Conservation (phyloP, 2,113 vertebrate species). For the Syngnathus typhle region DNA sequence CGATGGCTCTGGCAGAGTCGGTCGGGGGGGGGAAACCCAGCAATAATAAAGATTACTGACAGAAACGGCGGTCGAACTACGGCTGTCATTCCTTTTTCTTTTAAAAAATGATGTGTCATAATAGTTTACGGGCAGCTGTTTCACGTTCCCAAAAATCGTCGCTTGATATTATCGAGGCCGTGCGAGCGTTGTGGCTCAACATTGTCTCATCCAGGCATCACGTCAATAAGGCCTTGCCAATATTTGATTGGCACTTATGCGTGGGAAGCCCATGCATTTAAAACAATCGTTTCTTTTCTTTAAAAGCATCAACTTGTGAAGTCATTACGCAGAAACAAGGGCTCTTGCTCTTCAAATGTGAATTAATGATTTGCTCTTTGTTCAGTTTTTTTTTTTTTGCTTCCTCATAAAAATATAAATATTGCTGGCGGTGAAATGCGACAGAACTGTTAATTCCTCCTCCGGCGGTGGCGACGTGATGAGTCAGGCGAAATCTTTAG, state of each 20-base stretch:
- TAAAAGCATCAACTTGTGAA: constrained; percentile 10
- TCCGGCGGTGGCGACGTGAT: constrained; percentile 21
- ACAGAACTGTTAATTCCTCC: constrained; percentile 35
- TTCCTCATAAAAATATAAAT: neutral
- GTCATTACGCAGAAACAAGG: constrained; percentile 19
- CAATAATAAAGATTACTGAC: constrained; percentile 48
- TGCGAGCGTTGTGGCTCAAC: constrained; percentile 44
- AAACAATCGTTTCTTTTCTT: neutral
- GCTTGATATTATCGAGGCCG: constrained; percentile 57
- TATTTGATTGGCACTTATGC: constrained; percentile 29
- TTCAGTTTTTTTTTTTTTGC: neutral
- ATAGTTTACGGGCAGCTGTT: constrained; percentile 60
- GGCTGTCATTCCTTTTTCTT: constrained; percentile 18
- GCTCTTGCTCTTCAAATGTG: constrained; percentile 20
- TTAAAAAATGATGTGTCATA: constrained; percentile 40
- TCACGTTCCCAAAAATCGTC: constrained; percentile 58
- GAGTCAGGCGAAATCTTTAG: constrained; percentile 55
- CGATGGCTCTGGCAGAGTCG: constrained; percentile 39
- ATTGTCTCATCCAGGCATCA: constrained; percentile 32
- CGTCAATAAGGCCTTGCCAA: neutral
- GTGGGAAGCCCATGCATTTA: neutral
- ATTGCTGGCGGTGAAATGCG: constrained; percentile 17
- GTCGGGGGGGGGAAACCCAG: constrained; percentile 37
- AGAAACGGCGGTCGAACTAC: constrained; percentile 31
- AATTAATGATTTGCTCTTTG: constrained; percentile 42